phyloP scores from a whole-genome alignment of 2,888 invertebrate species.

The Exocentrus adspersus region DNA sequence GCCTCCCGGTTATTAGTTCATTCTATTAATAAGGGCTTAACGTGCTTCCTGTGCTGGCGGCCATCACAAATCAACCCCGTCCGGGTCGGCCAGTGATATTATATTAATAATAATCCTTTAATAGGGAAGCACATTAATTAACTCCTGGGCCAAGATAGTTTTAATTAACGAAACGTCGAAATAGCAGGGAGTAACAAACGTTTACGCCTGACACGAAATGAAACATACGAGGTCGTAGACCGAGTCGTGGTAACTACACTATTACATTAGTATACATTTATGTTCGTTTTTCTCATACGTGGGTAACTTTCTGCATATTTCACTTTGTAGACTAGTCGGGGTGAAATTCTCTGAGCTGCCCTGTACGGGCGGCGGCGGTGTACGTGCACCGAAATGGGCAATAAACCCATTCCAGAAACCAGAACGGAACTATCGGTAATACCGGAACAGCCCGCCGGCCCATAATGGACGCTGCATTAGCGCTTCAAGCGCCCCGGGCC shows the following conservation, averaged over 20 bases:
- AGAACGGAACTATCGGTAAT: constrained; percentile 41
- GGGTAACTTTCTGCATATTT: no score
- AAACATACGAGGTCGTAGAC: no score
- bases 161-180: constrained; percentile 26
- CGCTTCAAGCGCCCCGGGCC: constrained; percentile 16
- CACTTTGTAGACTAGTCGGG: no score
- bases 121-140: constrained; percentile 11
- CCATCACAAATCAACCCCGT: neutral
- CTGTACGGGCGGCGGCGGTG: neutral
- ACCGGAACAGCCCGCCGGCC: constrained; percentile 37
- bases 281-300: no score
- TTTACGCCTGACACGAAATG: no score
- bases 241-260: no score
- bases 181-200: no score
- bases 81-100: neutral
- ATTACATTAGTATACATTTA: no score
- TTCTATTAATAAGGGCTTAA: constrained; percentile 1
- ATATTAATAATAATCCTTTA: constrained; percentile 8
- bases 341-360: neutral
- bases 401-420: constrained; percentile 31
- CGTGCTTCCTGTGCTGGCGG: neutral
- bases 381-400: constrained; percentile 18
- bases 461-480: constrained; percentile 41
- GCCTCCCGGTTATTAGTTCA: neutral
- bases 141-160: constrained; percentile 25